Evolutionary conservation across 2,888 invertebrate species (phyloP).

Genomic region (Gisinianus flammeolus): DNA sequence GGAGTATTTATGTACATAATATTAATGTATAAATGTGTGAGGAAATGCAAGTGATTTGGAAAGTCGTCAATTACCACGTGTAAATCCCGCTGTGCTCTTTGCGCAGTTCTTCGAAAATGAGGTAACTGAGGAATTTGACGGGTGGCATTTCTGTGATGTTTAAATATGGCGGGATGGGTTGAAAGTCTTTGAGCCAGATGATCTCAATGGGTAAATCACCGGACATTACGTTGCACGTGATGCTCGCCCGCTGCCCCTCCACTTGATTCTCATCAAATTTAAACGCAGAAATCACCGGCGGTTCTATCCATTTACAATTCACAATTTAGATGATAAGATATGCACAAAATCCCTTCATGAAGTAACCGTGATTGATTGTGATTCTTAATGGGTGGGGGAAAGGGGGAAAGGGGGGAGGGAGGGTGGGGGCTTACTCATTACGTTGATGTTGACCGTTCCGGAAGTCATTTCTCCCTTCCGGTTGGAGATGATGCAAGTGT

Average conservation of each 20-base stretch:
- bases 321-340: background rate
- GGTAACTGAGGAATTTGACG: slow-evolving; percentile 54
- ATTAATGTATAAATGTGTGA: too few species aligned
- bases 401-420: too few species aligned
- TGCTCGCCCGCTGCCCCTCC: slow-evolving; percentile 56
- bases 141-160: slow-evolving; percentile 51
- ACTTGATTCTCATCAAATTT: slow-evolving; percentile 55
- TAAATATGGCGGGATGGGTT: slow-evolving; percentile 43
- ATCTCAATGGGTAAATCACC: slow-evolving; percentile 57
- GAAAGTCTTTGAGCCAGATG: slow-evolving; percentile 53
- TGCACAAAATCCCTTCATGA: background rate
- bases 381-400: background rate
- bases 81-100: slow-evolving; percentile 62
- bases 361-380: too few species aligned
- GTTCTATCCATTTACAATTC: slow-evolving; percentile 44
- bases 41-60: too few species aligned
- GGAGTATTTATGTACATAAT: too few species aligned
- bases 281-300: slow-evolving; percentile 58
- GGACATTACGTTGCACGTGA: slow-evolving; percentile 54
- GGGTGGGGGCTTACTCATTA: slow-evolving; percentile 54
- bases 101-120: slow-evolving; percentile 54
- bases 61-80: slow-evolving; percentile 61
- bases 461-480: slow-evolving; percentile 57
- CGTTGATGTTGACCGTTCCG: slow-evolving; percentile 54
- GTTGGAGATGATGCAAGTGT: slow-evolving; percentile 60